Base-by-base conservation (phyloP, 2,888 invertebrate species). In the Flabesymbios commensalis region DNA sequence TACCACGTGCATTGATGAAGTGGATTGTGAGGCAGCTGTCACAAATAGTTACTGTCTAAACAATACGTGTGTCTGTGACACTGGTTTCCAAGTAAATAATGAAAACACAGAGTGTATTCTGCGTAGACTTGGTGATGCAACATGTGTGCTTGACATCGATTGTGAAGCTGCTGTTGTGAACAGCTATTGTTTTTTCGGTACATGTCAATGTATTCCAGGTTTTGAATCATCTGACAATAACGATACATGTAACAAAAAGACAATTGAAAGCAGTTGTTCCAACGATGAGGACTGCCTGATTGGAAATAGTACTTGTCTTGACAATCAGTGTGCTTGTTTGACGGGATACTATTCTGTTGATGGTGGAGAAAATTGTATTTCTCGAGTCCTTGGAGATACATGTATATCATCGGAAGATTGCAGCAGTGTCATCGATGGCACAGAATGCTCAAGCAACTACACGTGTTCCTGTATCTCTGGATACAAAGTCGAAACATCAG, bases 201-300 rank as follows among this genome's bases (percentile, higher is more conserved):
- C 48, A 24, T 57, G 57, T 48, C 22, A 32, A 4, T 71, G 71
- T 53, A 28, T 22, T 7, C 47, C 52, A 22, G 71, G 67, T 3
- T 68, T 61, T 51, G 31, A 49, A 7, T 7, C 19, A 7, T 10
- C 14, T 7, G 19, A 7, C 10, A 29, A 7, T 7, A 49, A 49
- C 29, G 49, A 14, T 7, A 26, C 49, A 4, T 49, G 49, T 32
- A 29, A 14, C 29, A 26, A 10, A 31, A 28, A 70, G n/a, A 33
- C 45, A n/a, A 53, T 59, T 14, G 53, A 54, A 43, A 14, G 4
- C 14, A 54, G 31, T 2, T 59, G 59, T 33, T 14, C 14, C 7
- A 2, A 33, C 22, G 36, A 57, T 42, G 36, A 24, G 19, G 57
- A 57, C 29, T 61, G 59, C 29, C 26, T 17, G n/a, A 60, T 72